phyloP scores from a whole-genome alignment of 2,797 vertebrate species.

The Halcyon leucocephala region DNA sequence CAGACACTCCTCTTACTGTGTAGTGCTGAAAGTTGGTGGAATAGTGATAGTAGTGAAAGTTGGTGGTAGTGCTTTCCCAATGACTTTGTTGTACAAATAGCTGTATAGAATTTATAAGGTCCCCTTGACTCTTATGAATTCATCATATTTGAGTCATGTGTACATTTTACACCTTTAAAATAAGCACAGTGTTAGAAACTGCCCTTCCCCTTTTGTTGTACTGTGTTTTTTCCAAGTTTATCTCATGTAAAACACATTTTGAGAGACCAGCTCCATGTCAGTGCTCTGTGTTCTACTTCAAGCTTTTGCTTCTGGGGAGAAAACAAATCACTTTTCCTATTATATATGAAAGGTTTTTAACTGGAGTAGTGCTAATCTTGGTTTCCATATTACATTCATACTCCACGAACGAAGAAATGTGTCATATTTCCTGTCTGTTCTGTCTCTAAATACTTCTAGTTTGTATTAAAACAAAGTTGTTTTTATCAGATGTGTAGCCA shows the following conservation, averaged over 20 bases:
- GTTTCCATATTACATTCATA: background rate
- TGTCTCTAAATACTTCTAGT: background rate
- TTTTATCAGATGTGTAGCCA: slow-evolving; percentile 94
- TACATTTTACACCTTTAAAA: background rate
- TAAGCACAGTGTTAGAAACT: background rate
- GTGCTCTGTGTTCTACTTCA: background rate
- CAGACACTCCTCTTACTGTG: background rate
- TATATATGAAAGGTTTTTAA: background rate
- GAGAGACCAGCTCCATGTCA: background rate
- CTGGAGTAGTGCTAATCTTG: background rate
- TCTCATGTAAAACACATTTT: background rate
- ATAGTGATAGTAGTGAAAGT: background rate
- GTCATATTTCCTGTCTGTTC: background rate
- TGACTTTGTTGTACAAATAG: background rate
- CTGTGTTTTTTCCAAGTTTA: background rate
- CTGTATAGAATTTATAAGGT: background rate
- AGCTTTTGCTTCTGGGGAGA: background rate
- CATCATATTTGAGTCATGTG: background rate
- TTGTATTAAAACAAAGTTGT: background rate
- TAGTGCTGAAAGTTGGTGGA: background rate
- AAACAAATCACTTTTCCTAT: background rate
- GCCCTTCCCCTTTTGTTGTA: background rate
- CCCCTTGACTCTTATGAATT: background rate
- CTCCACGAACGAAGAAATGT: background rate
- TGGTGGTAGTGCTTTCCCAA: background rate